Evolutionary conservation across 1,140 invertebrate genomes (phyloP).

Genomic region (Diuraphis noxia): DNA sequence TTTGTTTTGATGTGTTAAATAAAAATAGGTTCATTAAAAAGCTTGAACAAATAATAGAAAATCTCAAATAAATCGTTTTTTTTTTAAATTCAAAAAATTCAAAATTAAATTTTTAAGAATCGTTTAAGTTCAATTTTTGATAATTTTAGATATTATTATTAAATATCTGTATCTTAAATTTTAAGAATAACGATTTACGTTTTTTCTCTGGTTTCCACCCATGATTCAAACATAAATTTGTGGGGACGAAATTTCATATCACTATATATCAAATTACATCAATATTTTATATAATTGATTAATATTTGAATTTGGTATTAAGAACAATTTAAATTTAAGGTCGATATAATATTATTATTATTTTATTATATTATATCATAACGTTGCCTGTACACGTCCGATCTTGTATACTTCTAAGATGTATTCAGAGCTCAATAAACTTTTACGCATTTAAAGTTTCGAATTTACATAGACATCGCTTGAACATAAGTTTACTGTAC

Average conservation of each 20-base stretch:
- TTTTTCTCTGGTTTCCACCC: too few relatives aligned
- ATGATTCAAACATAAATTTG: background rate
- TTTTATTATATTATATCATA: background rate
- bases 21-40: too few relatives aligned
- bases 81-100: too few relatives aligned
- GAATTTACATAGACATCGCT: background rate
- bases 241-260: too few relatives aligned
- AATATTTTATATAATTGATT: background rate
- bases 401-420: background rate
- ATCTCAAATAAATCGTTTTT: too few relatives aligned
- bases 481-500: background rate
- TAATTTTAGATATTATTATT: background rate
- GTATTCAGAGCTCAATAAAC: background rate
- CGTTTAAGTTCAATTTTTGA: too few relatives aligned
- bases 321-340: background rate
- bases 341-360: background rate
- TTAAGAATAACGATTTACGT: background rate
- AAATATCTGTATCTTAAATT: too few relatives aligned
- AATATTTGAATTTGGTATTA: background rate
- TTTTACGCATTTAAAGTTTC: background rate
- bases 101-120: too few relatives aligned
- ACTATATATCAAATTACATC: background rate
- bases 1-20: too few relatives aligned
- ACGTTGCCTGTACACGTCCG: background rate
- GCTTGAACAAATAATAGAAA: too few relatives aligned